phyloP scores from a whole-genome alignment of 2,888 invertebrate species.

The Aphodius sticticus region DNA sequence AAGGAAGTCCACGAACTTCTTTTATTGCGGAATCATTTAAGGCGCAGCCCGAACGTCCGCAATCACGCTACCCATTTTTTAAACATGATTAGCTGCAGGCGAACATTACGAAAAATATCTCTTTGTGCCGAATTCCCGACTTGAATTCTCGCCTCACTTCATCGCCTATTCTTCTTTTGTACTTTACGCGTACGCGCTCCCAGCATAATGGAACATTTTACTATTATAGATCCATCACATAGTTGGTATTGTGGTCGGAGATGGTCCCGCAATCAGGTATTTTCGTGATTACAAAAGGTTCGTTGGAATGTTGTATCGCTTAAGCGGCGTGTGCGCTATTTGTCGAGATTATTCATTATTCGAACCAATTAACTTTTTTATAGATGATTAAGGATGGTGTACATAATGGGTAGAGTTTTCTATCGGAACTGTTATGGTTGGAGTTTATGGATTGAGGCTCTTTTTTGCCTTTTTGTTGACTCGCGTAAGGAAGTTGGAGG shows the following conservation, averaged over 20 bases:
- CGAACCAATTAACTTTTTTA: constrained; percentile 18
- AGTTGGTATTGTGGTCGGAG: constrained; percentile 9
- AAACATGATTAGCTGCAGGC: neutral
- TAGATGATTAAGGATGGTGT: neutral
- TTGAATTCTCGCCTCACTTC: neutral
- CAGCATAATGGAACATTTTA: neutral
- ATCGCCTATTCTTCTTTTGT: neutral
- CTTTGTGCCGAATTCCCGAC: neutral
- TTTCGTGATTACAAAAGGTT: constrained; percentile 21
- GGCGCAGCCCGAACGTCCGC: neutral
- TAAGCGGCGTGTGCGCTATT: constrained; percentile 9
- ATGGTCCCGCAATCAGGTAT: constrained; percentile 18
- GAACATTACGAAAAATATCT: neutral
- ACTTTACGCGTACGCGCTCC: neutral
- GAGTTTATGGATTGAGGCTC: neutral
- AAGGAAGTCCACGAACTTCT: neutral
- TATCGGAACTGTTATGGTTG: neutral
- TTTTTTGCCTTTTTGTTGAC: neutral
- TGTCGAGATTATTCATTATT: constrained; percentile 17
- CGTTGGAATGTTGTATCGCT: neutral
- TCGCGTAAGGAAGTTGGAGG: neutral
- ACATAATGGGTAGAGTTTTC: neutral
- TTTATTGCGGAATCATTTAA: neutral
- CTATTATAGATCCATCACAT: constrained; percentile 15
- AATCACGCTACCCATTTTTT: constrained; percentile 9